phyloP scores from a whole-genome alignment of 1,140 invertebrate species.

The Eubasilissa regina region DNA sequence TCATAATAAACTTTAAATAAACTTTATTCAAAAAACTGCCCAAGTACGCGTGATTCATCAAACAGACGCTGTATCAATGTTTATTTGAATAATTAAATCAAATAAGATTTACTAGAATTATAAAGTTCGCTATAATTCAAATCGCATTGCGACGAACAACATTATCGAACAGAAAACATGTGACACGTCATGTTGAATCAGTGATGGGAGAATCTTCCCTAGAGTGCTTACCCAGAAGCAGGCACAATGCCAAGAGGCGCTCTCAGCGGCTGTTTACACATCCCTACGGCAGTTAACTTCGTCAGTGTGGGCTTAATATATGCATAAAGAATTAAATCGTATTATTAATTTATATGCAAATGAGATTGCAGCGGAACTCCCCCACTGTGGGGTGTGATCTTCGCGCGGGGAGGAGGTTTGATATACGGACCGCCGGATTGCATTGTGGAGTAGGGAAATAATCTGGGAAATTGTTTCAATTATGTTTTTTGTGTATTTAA shows the following conservation, averaged over 20 bases:
- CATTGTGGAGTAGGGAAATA: neutral
- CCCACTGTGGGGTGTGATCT: conserved; percentile 34
- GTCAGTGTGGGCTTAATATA: conserved; percentile 48
- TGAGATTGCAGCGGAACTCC: conserved; percentile 51
- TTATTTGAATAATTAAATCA: no score
- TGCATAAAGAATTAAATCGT: conserved; percentile 56
- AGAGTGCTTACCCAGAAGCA: neutral
- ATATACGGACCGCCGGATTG: neutral
- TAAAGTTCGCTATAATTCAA: no score
- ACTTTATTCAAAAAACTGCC: no score
- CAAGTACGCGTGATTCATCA: no score
- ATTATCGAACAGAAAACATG: no score
- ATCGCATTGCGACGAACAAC: no score
- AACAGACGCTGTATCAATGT: no score
- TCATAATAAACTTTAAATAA: no score
- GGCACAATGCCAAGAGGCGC: conserved; percentile 24
- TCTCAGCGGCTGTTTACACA: conserved; percentile 43
- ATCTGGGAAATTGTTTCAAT: conserved; percentile 11
- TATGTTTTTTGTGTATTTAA: neutral
- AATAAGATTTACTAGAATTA: no score
- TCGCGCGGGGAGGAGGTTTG: neutral
- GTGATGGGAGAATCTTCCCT: neutral
- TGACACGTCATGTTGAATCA: neutral
- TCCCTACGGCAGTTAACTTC: conserved; percentile 36
- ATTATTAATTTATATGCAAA: conserved; percentile 58